Evolutionary conservation across 2,888 invertebrate genomes (phyloP).

Genomic region (Trichopria drosophilae): DNA sequence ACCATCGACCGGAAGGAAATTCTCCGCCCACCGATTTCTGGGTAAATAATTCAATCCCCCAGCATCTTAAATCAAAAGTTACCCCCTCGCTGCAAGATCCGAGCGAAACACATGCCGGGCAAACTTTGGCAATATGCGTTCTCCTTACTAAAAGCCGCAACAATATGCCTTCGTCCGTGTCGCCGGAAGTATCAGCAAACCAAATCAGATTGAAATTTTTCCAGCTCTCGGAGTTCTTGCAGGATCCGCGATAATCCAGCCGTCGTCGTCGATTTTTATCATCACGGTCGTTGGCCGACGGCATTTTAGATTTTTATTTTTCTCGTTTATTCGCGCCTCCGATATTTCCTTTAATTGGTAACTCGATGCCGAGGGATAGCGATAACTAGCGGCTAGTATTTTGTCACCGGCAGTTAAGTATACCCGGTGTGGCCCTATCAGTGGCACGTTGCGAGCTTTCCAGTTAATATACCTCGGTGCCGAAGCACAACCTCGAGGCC

Average conservation of each 20-base stretch:
- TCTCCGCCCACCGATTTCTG: no score
- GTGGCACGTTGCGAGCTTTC: slow-evolving; percentile 35
- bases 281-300: no score
- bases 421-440: slow-evolving; percentile 35
- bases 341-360: no score
- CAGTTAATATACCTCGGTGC: slow-evolving; percentile 36
- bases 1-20: no score
- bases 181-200: slow-evolving; percentile 33
- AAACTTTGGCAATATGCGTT: slow-evolving; percentile 37
- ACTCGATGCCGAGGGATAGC: no score
- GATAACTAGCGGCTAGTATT: no score
- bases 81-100: slow-evolving; percentile 9
- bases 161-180: slow-evolving; percentile 29
- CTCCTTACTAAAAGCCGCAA: slow-evolving; percentile 31
- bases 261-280: no score
- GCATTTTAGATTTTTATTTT: no score
- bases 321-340: no score
- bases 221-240: slow-evolving; percentile 5
- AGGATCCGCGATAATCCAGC: no score
- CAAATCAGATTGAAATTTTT: slow-evolving; percentile 35
- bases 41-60: slow-evolving; percentile 21
- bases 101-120: slow-evolving; percentile 25
- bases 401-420: no score
- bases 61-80: slow-evolving; percentile 31
- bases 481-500: slow-evolving; percentile 18